Conservation (phyloP, 2,888 invertebrate species). For the Tetheella fluctuosa region DNA sequence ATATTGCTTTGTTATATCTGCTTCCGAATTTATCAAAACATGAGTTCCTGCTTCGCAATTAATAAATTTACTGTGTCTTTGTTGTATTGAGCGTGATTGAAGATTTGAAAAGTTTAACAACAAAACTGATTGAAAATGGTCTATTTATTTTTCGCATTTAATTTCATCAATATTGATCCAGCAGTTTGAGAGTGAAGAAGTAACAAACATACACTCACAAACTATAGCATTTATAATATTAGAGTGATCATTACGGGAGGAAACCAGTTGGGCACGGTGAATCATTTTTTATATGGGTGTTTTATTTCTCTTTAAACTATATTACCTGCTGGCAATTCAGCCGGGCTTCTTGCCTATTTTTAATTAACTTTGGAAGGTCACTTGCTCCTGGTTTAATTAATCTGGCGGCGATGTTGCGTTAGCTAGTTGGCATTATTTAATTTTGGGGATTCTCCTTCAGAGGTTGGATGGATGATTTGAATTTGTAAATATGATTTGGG, state of each 20-base stretch:
- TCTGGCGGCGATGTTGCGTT: too few relatives aligned
- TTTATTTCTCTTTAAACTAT: neutral
- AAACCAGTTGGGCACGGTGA: too few relatives aligned
- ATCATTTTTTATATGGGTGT: too few relatives aligned
- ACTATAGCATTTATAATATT: too few relatives aligned
- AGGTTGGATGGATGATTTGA: neutral
- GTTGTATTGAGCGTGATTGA: neutral
- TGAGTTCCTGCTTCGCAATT: neutral
- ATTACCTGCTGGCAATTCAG: neutral
- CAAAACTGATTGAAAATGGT: too few relatives aligned
- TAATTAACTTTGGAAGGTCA: neutral
- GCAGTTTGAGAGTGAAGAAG: too few relatives aligned
- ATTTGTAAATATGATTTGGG: neutral
- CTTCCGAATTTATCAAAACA: slow-evolving; percentile 1
- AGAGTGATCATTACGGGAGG: too few relatives aligned
- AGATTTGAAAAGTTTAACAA: too few relatives aligned
- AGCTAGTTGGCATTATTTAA: neutral
- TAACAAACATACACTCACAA: too few relatives aligned
- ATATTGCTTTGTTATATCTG: neutral
- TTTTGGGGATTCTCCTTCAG: neutral
- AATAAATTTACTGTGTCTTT: neutral
- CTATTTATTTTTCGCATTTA: too few relatives aligned
- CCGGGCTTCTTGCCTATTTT: neutral
- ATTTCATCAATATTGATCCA: too few relatives aligned
- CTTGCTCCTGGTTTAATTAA: neutral